Conservation (phyloP, 2,888 invertebrate genomes). For the Dryocosmus kuriphilus region DNA sequence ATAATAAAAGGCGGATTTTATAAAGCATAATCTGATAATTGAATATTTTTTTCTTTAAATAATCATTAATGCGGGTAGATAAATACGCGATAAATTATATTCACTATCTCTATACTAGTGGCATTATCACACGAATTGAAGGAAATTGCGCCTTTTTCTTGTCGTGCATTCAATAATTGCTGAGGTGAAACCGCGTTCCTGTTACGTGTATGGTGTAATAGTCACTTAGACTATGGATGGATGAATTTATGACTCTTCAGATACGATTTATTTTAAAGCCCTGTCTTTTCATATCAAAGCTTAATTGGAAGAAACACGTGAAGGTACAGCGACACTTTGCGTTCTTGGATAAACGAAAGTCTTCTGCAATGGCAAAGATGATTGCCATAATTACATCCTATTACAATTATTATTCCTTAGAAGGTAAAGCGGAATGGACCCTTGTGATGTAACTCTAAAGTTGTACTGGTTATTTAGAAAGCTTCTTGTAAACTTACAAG, state of each 20-base stretch:
- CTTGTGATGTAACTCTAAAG: not conserved
- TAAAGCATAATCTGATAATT: not conserved
- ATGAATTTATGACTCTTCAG: slow-evolving; percentile 5
- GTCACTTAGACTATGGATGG: slow-evolving; percentile 5
- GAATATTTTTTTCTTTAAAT: not conserved
- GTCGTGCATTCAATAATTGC: not conserved
- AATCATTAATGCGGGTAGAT: not conserved
- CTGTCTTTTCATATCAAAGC: slow-evolving; percentile 4
- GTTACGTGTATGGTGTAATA: not conserved
- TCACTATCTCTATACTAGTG: not conserved
- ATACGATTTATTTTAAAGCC: slow-evolving; percentile 5
- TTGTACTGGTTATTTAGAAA: not conserved
- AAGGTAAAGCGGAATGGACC: not conserved
- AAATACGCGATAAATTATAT: not conserved
- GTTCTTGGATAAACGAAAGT: not conserved
- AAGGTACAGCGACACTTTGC: not conserved
- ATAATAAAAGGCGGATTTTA: not conserved
- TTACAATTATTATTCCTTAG: not conserved
- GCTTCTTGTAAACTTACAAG: not conserved
- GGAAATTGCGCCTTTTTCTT: not conserved
- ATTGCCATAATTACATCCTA: slow-evolving; percentile 9
- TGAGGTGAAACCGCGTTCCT: slow-evolving; percentile 2
- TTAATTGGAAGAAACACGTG: slow-evolving; percentile 14
- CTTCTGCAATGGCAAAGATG: not conserved
- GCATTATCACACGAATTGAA: not conserved